Evolutionary conservation across 2,888 invertebrate genomes (phyloP).

Genomic region (Gasteruption jaculator): DNA sequence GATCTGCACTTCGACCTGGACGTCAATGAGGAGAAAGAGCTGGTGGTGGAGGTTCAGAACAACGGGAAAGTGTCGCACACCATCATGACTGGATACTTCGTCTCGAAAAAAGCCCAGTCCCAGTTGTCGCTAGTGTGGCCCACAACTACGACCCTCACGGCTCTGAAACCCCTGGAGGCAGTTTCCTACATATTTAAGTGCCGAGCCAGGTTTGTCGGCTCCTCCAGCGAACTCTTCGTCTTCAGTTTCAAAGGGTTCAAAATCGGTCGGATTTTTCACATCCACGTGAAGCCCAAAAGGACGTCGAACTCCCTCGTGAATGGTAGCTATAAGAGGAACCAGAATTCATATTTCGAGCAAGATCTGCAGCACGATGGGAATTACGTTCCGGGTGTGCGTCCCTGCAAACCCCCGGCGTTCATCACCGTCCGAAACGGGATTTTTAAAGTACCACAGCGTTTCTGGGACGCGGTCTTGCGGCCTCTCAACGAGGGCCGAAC

Average conservation of each 20-base stretch:
- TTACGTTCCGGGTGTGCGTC: constrained; percentile 55
- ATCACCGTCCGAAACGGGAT: constrained; percentile 51
- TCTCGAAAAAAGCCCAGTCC: constrained; percentile 55
- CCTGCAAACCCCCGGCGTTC: constrained; percentile 59
- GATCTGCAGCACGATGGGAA: constrained; percentile 14
- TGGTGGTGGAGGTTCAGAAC: constrained; percentile 54
- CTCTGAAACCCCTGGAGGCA: constrained; percentile 50
- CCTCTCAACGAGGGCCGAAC: constrained; percentile 46
- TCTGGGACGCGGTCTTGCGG: constrained; percentile 46
- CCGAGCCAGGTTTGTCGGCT: constrained; percentile 59
- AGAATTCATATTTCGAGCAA: too few relatives aligned
- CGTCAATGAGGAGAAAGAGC: constrained; percentile 48
- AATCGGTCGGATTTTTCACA: constrained; percentile 58
- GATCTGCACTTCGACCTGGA: constrained; percentile 48
- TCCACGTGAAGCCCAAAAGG: constrained; percentile 51
- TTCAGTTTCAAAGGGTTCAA: constrained; percentile 61
- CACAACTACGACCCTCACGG: constrained; percentile 39
- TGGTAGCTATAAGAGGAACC: background rate
- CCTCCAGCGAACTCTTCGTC: constrained; percentile 59
- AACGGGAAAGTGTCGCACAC: constrained; percentile 48
- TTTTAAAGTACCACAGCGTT: constrained; percentile 51
- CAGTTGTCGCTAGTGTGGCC: constrained; percentile 54
- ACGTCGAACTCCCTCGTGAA: background rate
- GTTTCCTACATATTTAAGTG: constrained; percentile 55
- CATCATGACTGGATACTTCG: constrained; percentile 55